These are phyloP conservation scores for Mamestra configurata DNA, from an alignment of 1,140 invertebrate genomes.

Conservation along the genomic window DNA sequence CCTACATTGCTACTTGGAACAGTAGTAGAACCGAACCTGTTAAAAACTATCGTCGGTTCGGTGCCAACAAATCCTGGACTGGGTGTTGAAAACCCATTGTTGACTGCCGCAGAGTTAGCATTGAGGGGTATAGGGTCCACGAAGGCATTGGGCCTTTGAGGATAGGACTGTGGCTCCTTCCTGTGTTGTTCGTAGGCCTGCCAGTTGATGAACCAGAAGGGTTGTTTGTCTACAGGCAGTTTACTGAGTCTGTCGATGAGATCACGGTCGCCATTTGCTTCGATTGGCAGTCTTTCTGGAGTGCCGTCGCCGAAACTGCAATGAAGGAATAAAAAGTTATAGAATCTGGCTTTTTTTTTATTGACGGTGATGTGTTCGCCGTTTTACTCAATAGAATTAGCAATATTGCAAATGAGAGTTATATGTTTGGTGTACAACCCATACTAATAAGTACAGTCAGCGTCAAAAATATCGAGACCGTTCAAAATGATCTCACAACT, in stretches of 20 bases:
- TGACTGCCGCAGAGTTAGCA: background rate
- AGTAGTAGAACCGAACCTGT: background rate
- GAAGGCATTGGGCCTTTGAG: slow-evolving; percentile 72
- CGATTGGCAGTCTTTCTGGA: slow-evolving; percentile 71
- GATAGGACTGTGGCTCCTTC: slow-evolving; percentile 77
- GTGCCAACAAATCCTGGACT: background rate
- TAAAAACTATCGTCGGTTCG: background rate
- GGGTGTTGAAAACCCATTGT: background rate
- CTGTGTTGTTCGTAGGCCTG: slow-evolving; percentile 72
- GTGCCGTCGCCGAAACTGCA: slow-evolving; percentile 75
- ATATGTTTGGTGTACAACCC: no score
- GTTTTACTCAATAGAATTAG: no score
- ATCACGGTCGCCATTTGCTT: slow-evolving; percentile 85
- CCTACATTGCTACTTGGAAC: background rate
- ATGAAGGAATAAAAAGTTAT: slow-evolving; percentile 29
- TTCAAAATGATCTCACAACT: no score
- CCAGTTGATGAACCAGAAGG: slow-evolving; percentile 88
- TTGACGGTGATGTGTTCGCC: no score
- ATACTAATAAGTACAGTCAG: no score
- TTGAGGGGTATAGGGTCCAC: slow-evolving; percentile 49
- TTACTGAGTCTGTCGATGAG: slow-evolving; percentile 84
- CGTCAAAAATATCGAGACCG: no score
- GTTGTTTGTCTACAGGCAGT: slow-evolving; percentile 85
- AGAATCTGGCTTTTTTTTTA: no score
- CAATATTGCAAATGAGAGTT: no score